phyloP scores from a whole-genome alignment of 2,888 invertebrate genomes.

The Brachyptera risi region DNA sequence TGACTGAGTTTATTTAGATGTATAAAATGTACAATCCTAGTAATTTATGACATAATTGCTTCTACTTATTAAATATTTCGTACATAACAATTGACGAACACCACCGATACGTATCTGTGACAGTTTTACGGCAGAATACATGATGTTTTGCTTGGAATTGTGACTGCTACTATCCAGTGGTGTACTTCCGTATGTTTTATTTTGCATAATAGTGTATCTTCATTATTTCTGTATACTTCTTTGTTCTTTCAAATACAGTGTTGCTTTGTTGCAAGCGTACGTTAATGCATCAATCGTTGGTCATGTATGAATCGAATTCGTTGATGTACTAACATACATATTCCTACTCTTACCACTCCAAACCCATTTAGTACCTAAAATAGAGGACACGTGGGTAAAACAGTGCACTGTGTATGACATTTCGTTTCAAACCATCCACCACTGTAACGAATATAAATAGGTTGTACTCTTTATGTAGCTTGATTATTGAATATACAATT shows the following conservation, averaged over 20 bases:
- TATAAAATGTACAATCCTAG: neutral
- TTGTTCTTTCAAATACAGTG: neutral
- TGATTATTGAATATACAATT: constrained; percentile 2
- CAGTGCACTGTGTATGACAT: no score
- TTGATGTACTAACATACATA: constrained; percentile 12
- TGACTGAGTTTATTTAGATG: neutral
- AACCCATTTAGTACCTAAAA: no score
- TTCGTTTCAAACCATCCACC: no score
- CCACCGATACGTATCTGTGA: neutral
- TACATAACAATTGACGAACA: neutral
- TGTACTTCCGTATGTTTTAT: constrained; percentile 3
- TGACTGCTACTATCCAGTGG: neutral
- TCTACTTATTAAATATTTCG: neutral
- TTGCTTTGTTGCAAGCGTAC: neutral
- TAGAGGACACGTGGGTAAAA: no score
- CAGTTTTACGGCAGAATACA: neutral
- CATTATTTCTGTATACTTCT: neutral
- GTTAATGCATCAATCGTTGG: no score
- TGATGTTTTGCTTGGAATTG: neutral
- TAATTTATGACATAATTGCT: neutral
- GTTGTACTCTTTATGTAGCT: constrained; percentile 1
- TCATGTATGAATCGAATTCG: neutral
- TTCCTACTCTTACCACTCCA: no score
- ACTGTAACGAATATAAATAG: no score
- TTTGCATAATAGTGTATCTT: neutral